A percentile compares a stretch with the other conserved stretches of the same genome.
phyloP scores from a whole-genome alignment of 2,797 vertebrate species.

The Odontamblyopus lacepedii region DNA sequence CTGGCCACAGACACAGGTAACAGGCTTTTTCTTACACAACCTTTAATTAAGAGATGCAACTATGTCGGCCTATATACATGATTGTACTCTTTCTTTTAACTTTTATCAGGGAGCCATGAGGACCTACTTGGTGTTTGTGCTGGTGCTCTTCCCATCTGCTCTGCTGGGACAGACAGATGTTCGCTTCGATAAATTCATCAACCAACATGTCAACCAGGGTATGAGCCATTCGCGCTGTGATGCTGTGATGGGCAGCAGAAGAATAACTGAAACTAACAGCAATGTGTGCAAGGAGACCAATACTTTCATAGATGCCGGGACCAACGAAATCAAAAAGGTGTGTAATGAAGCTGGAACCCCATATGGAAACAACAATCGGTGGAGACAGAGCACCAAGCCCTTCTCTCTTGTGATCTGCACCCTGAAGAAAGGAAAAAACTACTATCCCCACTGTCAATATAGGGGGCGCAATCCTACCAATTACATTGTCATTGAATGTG shows the following conservation, averaged over 20 bases:
- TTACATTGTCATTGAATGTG: constrained; percentile 22
- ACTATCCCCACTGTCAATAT: constrained; percentile 26
- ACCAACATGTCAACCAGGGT: neutral
- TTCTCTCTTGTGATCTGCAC: constrained; percentile 34
- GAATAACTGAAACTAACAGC: neutral
- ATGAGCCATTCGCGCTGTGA: neutral
- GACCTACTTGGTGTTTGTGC: constrained; percentile 17
- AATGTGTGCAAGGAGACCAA: constrained; percentile 28
- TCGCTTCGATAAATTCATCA: constrained; percentile 6
- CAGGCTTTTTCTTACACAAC: neutral
- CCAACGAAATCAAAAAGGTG: too few relatives aligned
- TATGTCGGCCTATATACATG: too few relatives aligned
- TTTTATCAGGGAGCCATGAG: constrained; percentile 30
- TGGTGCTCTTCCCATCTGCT: constrained; percentile 28
- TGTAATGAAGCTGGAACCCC: constrained; percentile 4
- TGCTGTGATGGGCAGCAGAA: fast-evolving
- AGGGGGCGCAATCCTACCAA: constrained; percentile 5
- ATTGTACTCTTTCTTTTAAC: neutral
- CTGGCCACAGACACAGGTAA: neutral
- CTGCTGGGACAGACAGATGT: constrained; percentile 2
- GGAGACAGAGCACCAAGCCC: constrained; percentile 6
- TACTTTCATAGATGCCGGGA: too few relatives aligned
- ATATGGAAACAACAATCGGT: neutral
- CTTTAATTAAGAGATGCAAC: neutral
- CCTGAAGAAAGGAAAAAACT: neutral